Conservation (phyloP, 1,140 invertebrate species). For the Chelonus insularis region DNA sequence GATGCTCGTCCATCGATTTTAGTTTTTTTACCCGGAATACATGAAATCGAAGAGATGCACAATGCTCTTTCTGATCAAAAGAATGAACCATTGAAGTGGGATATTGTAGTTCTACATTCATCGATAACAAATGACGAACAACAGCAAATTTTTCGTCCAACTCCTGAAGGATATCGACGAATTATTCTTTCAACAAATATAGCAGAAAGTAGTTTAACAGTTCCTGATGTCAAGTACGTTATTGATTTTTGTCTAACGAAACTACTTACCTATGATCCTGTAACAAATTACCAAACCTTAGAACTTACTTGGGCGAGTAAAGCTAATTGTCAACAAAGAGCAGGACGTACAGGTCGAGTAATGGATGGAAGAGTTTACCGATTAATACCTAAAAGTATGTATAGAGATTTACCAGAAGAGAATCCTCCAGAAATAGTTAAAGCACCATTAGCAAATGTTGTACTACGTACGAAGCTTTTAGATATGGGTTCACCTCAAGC, state of each 20-base stretch:
- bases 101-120: constrained; percentile 73
- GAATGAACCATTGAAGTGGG: constrained; percentile 57
- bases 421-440: constrained; percentile 76
- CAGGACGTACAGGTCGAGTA: constrained; percentile 87
- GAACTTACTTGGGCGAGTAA: constrained; percentile 86
- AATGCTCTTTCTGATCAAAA: constrained; percentile 37
- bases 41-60: constrained; percentile 76
- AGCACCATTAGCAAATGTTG: constrained; percentile 78
- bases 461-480: constrained; percentile 83
- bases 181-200: constrained; percentile 96
- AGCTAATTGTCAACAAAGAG: constrained; percentile 85
- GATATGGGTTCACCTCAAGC: constrained; percentile 82
- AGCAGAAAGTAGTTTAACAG: constrained; percentile 95
- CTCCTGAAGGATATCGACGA: constrained; percentile 69
- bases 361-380: constrained; percentile 85
- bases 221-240: constrained; percentile 91
- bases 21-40: constrained; percentile 85
- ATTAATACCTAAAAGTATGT: constrained; percentile 76
- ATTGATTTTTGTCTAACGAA: constrained; percentile 96
- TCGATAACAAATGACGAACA: constrained; percentile 77
- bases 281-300: constrained; percentile 79
- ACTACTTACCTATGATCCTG: constrained; percentile 71
- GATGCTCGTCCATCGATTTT: constrained; percentile 69
- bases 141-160: constrained; percentile 68
- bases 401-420: constrained; percentile 64